These are phyloP conservation scores for Hoplias malabaricus DNA, from an alignment of 2,113 vertebrate genomes.

Conservation along the genomic window DNA sequence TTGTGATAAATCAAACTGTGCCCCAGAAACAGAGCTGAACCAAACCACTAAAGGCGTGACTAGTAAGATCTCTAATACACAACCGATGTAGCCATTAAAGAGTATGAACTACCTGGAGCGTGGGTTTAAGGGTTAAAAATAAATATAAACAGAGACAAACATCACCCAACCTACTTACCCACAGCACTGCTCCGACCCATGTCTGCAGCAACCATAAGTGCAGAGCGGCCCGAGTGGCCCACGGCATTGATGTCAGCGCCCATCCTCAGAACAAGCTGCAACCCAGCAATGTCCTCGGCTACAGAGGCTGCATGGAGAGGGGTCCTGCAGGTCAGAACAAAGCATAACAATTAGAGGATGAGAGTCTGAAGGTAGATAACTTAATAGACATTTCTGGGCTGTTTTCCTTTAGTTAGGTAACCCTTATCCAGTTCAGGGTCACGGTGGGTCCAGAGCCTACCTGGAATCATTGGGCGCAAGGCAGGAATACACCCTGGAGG, in stretches of 20 bases:
- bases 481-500: too few species aligned
- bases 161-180: constrained; percentile 69
- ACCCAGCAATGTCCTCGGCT: constrained; percentile 86
- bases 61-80: too few species aligned
- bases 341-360: neutral
- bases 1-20: too few species aligned
- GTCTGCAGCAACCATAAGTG: constrained; percentile 92
- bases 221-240: constrained; percentile 84
- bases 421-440: too few species aligned
- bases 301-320: constrained; percentile 94
- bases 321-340: constrained; percentile 72
- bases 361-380: neutral
- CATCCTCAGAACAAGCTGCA: constrained; percentile 88
- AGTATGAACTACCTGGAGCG: neutral
- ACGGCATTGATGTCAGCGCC: constrained; percentile 83
- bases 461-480: too few species aligned
- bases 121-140: neutral
- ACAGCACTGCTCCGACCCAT: constrained; percentile 85
- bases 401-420: neutral
- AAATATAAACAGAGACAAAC: neutral
- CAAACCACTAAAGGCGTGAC: too few species aligned
- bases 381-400: neutral
- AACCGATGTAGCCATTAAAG: neutral
- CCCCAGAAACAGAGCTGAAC: too few species aligned
- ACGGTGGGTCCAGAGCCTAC: too few species aligned